Conservation (phyloP, 2,797 vertebrate species). For the Emydoidea blandingii region DNA sequence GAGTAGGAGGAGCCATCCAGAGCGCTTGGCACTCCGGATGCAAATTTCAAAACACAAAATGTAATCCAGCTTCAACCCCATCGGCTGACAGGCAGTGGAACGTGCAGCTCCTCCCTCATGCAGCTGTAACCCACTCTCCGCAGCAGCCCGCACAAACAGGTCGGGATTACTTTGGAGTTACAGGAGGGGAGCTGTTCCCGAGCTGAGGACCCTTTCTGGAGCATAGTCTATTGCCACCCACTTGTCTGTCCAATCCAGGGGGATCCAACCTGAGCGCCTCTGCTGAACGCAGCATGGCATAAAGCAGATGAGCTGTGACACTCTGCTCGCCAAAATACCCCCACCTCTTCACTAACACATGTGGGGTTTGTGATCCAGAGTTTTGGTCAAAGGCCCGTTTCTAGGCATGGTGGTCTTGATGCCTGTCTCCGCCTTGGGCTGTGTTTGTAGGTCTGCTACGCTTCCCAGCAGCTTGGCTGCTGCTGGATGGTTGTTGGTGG, state of each 20-base stretch:
- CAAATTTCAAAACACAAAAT: not conserved
- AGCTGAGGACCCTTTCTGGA: not conserved
- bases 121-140: not conserved
- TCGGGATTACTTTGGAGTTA: not conserved
- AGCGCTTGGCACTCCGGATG: not conserved
- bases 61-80: not conserved
- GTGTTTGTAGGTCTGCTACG: not conserved
- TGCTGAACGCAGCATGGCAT: not conserved
- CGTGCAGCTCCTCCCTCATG: too few species aligned
- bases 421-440: accelerated
- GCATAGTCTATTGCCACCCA: not conserved
- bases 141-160: not conserved
- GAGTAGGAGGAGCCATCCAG: not conserved
- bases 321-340: not conserved
- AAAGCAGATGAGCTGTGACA: not conserved
- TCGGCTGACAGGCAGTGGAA: not conserved
- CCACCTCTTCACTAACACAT: not conserved
- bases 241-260: not conserved
- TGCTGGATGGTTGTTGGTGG: not conserved
- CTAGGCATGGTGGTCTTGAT: not conserved
- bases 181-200: not conserved
- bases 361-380: not conserved
- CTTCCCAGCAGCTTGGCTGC: not conserved
- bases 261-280: not conserved
- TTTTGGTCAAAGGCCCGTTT: not conserved